Evolutionary conservation across 2,113 vertebrate species (phyloP).

Genomic region (Paracyprichromis sp.): DNA sequence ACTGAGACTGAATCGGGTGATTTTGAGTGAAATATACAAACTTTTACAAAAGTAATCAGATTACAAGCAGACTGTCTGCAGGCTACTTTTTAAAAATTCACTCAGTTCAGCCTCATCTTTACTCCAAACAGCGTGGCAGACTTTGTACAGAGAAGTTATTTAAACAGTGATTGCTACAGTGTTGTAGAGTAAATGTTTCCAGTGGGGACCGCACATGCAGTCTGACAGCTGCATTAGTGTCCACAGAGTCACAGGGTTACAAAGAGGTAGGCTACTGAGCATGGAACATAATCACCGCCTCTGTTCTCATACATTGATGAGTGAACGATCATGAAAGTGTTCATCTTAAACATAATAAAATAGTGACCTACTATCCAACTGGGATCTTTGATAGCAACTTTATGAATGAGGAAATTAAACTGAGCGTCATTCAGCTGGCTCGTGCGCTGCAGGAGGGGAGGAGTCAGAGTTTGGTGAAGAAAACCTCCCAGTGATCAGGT

Average conservation of each 20-base stretch:
- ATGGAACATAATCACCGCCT: neutral
- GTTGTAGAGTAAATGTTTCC: neutral
- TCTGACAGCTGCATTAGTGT: neutral
- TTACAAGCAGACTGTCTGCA: neutral
- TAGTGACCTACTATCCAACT: neutral
- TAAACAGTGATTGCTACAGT: neutral
- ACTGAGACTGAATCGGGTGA: neutral
- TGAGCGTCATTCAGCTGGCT: neutral
- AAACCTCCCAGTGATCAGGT: neutral
- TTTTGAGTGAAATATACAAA: neutral
- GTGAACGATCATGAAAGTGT: neutral
- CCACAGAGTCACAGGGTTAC: neutral
- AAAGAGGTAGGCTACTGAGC: neutral
- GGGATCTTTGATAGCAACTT: neutral
- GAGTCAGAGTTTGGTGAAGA: neutral
- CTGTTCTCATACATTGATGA: accelerated
- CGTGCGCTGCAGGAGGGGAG: neutral
- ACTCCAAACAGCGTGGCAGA: neutral
- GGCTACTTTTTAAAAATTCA: neutral
- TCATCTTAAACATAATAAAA: neutral
- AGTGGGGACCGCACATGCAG: neutral
- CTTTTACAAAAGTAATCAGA: neutral
- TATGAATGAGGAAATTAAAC: neutral
- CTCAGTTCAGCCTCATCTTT: neutral
- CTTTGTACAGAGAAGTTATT: neutral